Base-by-base conservation (phyloP, 23 tunicate species). In the Halocynthia roretzi region DNA sequence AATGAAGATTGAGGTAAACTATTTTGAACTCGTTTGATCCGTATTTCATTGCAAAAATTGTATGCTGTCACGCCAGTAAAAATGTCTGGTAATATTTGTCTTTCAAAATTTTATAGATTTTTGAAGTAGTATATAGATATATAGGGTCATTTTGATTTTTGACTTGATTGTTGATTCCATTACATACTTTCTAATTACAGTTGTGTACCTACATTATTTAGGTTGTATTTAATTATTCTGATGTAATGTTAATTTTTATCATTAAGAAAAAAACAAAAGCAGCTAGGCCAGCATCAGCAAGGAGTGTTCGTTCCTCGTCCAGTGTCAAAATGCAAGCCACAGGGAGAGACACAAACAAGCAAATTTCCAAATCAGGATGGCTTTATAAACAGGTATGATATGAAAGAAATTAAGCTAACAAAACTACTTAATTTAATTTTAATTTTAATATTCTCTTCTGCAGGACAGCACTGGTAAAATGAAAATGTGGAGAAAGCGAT, bases 401-500 rank as follows among this genome's bases (percentile, higher is more conserved):
- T 2, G 2, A 58, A 58, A 14, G 2, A 58, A 58, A 68, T 15
- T 15, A 5, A 21, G 72, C 72, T 15, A 58, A 14, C 4, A 58
- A 58, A 58, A n/a, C 63, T 1, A n/a, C 2, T 58, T 58, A 14
- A 1, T 1, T n/a, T 58, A n/a, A 1, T 58, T 15, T 58, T 58
- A 58, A 1, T 31, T 10, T 12, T 71, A 15, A 50, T 74, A 5
- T 74, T 53, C 20, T 4, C 2, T 10, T 55, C 12, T 10, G 61
- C 97, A 85, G 69, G 85, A 85, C 61, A 81, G 81, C 77, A 51
- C 80, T 20, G 89, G 96, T 5, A 65, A 76, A 70, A 54, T 91
- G 72, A 89, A 75, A 69, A 75, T 80, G 19, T 91, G 97, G 97
- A 71, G 97, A 60, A 91, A 91, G 80, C 70, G 87, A 44, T 91